These are phyloP conservation scores for Agrotis segetum DNA, from an alignment of 2,888 invertebrate species.

Conservation along the genomic window DNA sequence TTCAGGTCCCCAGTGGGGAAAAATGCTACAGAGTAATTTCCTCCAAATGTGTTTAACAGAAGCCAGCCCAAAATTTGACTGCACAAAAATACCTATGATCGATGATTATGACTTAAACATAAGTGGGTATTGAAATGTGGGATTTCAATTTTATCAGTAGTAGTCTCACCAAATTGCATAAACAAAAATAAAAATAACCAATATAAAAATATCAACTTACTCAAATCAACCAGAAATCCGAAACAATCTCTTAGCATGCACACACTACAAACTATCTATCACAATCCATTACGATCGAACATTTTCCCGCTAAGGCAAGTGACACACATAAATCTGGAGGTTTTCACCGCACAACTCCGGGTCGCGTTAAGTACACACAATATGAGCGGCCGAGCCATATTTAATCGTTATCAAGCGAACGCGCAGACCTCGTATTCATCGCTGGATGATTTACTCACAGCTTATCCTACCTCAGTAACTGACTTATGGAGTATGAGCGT, in stretches of 20 bases:
- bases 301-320: constrained; percentile 62
- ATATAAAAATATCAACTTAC: neutral
- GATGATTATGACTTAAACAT: too few relatives aligned
- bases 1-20: neutral
- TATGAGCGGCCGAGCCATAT: constrained; percentile 84
- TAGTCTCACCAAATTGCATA: neutral
- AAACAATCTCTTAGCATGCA: neutral
- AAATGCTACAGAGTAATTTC: too few relatives aligned
- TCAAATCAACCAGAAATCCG: neutral
- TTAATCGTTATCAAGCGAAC: constrained; percentile 87
- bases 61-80: too few relatives aligned
- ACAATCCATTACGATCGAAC: constrained; percentile 37
- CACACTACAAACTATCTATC: constrained; percentile 22
- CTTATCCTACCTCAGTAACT: constrained; percentile 83
- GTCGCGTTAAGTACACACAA: constrained; percentile 80
- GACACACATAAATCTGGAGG: constrained; percentile 70
- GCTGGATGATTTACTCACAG: constrained; percentile 87
- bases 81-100: too few relatives aligned
- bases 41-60: too few relatives aligned
- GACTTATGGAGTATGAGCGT: constrained; percentile 79
- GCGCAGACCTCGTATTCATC: constrained; percentile 85
- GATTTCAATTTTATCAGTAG: neutral
- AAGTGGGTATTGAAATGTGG: too few relatives aligned
- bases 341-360: constrained; percentile 68
- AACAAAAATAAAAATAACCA: neutral